Conservation (phyloP, 53 echinoderm and acorn worm species). For the Apostichopus leukothele region DNA sequence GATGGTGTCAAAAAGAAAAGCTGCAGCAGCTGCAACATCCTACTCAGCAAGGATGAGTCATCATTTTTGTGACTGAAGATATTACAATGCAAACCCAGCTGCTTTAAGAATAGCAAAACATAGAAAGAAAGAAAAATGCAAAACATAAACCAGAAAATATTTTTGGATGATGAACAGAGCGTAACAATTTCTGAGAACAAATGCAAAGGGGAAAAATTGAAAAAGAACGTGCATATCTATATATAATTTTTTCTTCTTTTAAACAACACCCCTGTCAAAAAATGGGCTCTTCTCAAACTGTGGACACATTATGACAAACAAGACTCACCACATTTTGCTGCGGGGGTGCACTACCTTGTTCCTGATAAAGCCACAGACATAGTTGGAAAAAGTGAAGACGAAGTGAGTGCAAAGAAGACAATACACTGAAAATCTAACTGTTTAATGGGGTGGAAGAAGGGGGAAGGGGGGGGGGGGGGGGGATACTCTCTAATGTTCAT, state of each 20-base stretch:
- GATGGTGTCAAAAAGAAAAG: no score
- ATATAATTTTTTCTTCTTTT: no score
- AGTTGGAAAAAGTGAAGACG: slow-evolving; percentile 13
- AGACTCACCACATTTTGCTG: slow-evolving; percentile 41
- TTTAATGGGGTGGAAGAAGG: background rate
- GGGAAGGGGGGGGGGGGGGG: background rate
- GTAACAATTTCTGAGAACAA: no score
- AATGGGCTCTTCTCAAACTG: slow-evolving; percentile 7
- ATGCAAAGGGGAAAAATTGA: no score
- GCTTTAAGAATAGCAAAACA: background rate
- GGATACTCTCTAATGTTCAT: background rate
- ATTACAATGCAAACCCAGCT: background rate
- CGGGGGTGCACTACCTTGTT: slow-evolving; percentile 37
- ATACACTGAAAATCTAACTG: background rate
- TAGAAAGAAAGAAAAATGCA: background rate
- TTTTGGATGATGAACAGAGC: no score
- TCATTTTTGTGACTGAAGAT: no score
- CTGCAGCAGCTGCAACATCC: no score
- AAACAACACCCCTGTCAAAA: background rate
- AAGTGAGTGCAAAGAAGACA: background rate
- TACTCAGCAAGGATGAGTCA: no score
- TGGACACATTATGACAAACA: background rate
- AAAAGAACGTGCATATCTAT: no score
- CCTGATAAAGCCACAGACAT: slow-evolving; percentile 34
- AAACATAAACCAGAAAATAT: background rate